Conservation (phyloP, 2,113 vertebrate species). For the Pluvianellus socialis region DNA sequence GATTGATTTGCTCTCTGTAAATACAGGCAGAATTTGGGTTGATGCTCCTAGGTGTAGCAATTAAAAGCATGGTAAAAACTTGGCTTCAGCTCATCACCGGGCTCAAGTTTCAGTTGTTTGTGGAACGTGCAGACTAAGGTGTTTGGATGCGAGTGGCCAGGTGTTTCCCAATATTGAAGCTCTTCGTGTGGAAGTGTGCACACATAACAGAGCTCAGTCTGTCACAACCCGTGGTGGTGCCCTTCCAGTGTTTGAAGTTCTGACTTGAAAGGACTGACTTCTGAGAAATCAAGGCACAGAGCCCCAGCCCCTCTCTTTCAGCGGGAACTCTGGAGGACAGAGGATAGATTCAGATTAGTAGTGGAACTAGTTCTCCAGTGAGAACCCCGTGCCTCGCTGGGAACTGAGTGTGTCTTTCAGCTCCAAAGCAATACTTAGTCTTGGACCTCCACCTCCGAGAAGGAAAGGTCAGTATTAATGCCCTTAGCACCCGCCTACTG, state of each 20-base stretch:
- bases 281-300: slow-evolving; percentile 2
- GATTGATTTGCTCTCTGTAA: not conserved
- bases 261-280: slow-evolving; percentile 37
- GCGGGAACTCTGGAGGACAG: not conserved
- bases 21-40: not conserved
- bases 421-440: not conserved
- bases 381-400: not conserved
- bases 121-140: not conserved
- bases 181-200: not conserved
- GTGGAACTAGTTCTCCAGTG: not conserved
- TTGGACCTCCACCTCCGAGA: not conserved
- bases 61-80: not conserved
- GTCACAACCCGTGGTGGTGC: not conserved
- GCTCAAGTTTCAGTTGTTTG: slow-evolving; percentile 15
- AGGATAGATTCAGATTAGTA: not conserved
- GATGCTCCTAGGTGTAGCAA: not conserved
- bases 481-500: not conserved
- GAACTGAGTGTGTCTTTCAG: not conserved
- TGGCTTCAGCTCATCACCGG: not conserved
- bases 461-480: slow-evolving; percentile 53
- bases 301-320: not conserved
- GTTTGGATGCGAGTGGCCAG: not conserved
- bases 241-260: not conserved
- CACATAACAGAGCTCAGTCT: not conserved
- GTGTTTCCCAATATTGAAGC: slow-evolving; percentile 1